Base-by-base conservation (phyloP, 2,888 invertebrate genomes). In the Dryobota labecula region DNA sequence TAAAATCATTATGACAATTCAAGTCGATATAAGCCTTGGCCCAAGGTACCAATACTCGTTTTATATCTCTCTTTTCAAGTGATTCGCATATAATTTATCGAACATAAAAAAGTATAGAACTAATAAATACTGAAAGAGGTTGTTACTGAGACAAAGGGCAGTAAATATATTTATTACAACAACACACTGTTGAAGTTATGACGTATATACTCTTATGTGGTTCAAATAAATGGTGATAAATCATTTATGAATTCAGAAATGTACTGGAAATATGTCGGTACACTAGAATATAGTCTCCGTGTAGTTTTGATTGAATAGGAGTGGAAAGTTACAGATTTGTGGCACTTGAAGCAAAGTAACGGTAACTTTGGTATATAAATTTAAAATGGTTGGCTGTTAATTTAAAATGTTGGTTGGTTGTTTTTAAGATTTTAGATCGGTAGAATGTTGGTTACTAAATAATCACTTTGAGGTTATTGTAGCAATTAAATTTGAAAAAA, bases 161-260 rank as follows among this genome's bases (percentile, higher is more conserved):
- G 82, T 89, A 88, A 88, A 89, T 82, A 85, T 84, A 84, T 89
- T 90, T 90, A 89, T 88, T 83, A 78, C 84, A 80, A 82, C 68
- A 80, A 85, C 76, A 83, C 76, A 78, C 57, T 70, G 81, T 61
- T 72, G 49, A 70, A 69, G 74, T 80, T 85, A 81, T 81, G 65
- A 65, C 64, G 58, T 66, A 73, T 76, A 73, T 61, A 70, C 41
- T 67, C 30, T 47, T 36, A 43, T 24, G 45, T 24, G 56, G 58
- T 53, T 72, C 54, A 67, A 70, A 73, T 73, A 75, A 78, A 78
- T 60, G 70, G 54, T 63, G 18, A 36, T 27, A 36, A 47, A 56
- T 11, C 18, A 60, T 71, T 53, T 56, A 73, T 51, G 57, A 1
- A 49, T 30, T 15, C n/a, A 67, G n/a, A 57, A 49, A 68, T 74